Conservation (phyloP, 2,113 vertebrate genomes). For the Corydoras sp. region DNA sequence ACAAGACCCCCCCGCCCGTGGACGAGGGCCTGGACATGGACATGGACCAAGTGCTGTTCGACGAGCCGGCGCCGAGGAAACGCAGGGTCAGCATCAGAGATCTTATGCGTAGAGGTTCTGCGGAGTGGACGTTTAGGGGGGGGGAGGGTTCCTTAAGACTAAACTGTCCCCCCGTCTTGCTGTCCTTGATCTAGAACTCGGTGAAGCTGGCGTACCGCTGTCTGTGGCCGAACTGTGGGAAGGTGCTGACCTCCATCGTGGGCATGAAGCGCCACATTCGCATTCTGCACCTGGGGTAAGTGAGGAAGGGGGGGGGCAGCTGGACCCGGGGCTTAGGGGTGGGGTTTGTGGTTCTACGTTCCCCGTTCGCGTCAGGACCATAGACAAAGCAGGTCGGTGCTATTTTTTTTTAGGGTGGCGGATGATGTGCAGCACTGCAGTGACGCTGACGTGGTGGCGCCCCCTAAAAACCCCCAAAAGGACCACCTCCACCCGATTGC, state of each 20-base stretch:
- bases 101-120: too few relatives aligned
- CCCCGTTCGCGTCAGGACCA: too few relatives aligned
- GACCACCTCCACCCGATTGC: too few relatives aligned
- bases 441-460: too few relatives aligned
- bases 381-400: too few relatives aligned
- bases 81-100: constrained; percentile 70
- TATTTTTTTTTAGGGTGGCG: too few relatives aligned
- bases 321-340: too few relatives aligned
- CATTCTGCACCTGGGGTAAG: constrained; percentile 84
- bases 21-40: constrained; percentile 84
- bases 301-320: background rate
- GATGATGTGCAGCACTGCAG: too few relatives aligned
- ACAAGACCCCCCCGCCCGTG: constrained; percentile 51
- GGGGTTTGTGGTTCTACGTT: too few relatives aligned
- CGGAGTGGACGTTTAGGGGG: too few relatives aligned
- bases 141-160: background rate
- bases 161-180: background rate
- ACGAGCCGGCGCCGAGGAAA: constrained; percentile 78
- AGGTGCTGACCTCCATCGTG: constrained; percentile 80
- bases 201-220: constrained; percentile 82
- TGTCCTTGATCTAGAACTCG: constrained; percentile 38
- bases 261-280: constrained; percentile 88
- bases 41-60: constrained; percentile 73
- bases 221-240: constrained; percentile 87
- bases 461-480: too few relatives aligned